Conservation (phyloP, 2,888 invertebrate species). For the Atethmia centrago region DNA sequence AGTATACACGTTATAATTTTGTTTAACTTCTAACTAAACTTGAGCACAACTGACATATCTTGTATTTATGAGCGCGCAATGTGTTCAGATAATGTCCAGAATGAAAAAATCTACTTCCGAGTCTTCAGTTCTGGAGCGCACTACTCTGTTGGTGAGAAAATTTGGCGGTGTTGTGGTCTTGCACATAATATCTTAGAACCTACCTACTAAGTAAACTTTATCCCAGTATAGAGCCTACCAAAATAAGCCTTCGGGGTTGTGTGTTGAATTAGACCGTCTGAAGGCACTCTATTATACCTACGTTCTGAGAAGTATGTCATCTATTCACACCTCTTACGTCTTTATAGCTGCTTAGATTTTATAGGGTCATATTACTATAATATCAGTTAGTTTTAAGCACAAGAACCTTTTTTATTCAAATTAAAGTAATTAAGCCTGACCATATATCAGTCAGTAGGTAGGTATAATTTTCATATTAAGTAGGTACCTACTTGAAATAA, state of each 20-base stretch:
- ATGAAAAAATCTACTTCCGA: not conserved
- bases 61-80: not conserved
- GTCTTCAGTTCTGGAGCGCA: not conserved
- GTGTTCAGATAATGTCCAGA: not conserved
- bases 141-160: not conserved
- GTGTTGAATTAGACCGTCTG: conserved; percentile 12
- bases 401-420: conserved; percentile 19
- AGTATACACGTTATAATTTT: conserved; percentile 12
- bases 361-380: conserved; percentile 19
- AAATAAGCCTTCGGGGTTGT: conserved; percentile 38
- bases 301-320: conserved; percentile 23
- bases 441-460: not conserved
- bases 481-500: not conserved
- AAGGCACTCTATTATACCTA: conserved; percentile 13
- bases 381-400: conserved; percentile 18
- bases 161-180: not conserved
- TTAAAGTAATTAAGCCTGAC: conserved; percentile 18
- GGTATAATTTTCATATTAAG: conserved; percentile 16
- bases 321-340: conserved; percentile 34
- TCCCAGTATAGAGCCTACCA: conserved; percentile 1
- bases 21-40: conserved; percentile 22
- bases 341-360: conserved; percentile 32
- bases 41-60: not conserved
- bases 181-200: not conserved
- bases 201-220: conserved; percentile 7